Conservation (phyloP, 2,113 vertebrate species). For the Nycticryphes semicollaris region DNA sequence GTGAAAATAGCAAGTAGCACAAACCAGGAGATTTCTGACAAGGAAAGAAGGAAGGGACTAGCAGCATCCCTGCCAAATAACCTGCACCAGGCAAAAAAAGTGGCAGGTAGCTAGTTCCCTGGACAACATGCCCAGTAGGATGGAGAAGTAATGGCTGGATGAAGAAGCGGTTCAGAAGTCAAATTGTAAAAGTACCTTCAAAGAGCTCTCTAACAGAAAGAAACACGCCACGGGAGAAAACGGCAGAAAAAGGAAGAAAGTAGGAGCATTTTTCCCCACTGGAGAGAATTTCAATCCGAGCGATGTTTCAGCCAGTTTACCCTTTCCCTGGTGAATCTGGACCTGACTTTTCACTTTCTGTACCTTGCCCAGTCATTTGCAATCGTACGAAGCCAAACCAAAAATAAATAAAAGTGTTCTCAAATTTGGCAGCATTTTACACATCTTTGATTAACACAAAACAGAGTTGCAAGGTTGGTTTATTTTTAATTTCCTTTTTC, state of each 20-base stretch:
- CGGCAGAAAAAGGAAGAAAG: background rate
- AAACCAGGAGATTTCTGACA: background rate
- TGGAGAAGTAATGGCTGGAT: background rate
- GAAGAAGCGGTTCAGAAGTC: background rate
- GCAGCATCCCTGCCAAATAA: background rate
- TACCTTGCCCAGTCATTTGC: background rate
- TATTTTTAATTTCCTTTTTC: background rate
- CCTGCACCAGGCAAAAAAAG: background rate
- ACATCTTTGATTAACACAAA: constrained; percentile 10
- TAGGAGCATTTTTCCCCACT: background rate
- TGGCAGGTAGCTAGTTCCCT: background rate
- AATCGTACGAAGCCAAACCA: background rate
- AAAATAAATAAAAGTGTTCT: constrained; percentile 8
- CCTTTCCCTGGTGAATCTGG: background rate
- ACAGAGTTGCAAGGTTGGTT: constrained; percentile 13
- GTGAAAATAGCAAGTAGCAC: background rate
- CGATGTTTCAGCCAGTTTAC: background rate
- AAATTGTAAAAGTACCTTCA: background rate
- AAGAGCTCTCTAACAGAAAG: background rate
- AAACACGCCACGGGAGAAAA: background rate
- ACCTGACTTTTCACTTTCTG: background rate
- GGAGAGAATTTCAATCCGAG: background rate
- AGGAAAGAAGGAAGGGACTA: background rate
- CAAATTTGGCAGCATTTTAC: constrained; percentile 12
- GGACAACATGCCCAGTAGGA: background rate